Evolutionary conservation across 2,888 invertebrate genomes (phyloP).

Genomic region (Drosophila cognata): DNA sequence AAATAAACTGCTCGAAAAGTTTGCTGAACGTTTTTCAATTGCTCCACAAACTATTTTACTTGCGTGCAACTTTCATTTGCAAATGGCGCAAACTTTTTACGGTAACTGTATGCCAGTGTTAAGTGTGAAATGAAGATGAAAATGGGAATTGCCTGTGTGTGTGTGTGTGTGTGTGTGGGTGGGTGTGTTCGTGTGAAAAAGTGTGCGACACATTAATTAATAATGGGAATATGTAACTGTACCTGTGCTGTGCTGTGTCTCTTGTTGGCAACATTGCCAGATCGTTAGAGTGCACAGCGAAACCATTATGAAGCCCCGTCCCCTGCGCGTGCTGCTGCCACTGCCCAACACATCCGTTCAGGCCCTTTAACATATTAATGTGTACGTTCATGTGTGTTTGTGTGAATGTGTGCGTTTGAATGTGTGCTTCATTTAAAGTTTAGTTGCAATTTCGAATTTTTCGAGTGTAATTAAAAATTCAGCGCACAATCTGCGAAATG

Average conservation of each 20-base stretch:
- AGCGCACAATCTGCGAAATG: slow-evolving; percentile 63
- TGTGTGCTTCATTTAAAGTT: slow-evolving; percentile 63
- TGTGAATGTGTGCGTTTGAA: slow-evolving; percentile 24
- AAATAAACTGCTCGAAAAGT: slow-evolving; percentile 62
- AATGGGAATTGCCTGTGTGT: neutral
- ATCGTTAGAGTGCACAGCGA: slow-evolving; percentile 30
- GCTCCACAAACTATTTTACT: slow-evolving; percentile 70
- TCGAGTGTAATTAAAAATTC: slow-evolving; percentile 73
- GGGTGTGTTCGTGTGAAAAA: slow-evolving; percentile 28
- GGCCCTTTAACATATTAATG: slow-evolving; percentile 5
- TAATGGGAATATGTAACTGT: slow-evolving; percentile 64
- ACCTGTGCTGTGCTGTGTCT: slow-evolving; percentile 8
- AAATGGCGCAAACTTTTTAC: slow-evolving; percentile 68
- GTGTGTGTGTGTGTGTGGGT: slow-evolving; percentile 14
- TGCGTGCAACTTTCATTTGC: slow-evolving; percentile 63
- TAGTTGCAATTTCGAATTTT: slow-evolving; percentile 70
- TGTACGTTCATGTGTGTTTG: slow-evolving; percentile 5
- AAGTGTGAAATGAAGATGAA: slow-evolving; percentile 19
- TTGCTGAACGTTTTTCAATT: slow-evolving; percentile 75
- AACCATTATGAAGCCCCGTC: slow-evolving; percentile 6
- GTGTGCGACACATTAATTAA: slow-evolving; percentile 73
- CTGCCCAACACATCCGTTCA: neutral
- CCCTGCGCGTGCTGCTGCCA: no score
- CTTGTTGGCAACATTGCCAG: slow-evolving; percentile 20
- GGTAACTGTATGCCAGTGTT: slow-evolving; percentile 38